Evolutionary conservation across 2,113 vertebrate species (phyloP).

Genomic region (Parus major): DNA sequence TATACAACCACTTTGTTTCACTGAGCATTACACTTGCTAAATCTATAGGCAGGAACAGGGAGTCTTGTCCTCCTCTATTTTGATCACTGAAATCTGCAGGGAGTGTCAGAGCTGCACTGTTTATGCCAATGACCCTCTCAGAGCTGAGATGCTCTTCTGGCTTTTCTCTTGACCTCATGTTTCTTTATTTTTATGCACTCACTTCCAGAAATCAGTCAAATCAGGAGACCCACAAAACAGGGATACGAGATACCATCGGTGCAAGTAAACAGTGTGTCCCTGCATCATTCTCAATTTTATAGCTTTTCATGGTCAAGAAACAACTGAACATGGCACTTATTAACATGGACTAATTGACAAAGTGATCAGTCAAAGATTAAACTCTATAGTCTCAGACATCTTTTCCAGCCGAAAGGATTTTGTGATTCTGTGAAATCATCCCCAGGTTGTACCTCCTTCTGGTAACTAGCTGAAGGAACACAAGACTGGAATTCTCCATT

Average conservation of each 20-base stretch:
- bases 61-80: neutral
- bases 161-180: neutral
- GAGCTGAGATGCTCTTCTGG: neutral
- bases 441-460: neutral
- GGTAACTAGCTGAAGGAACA: neutral
- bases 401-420: neutral
- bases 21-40: neutral
- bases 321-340: neutral
- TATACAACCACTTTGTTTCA: neutral
- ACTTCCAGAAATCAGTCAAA: neutral
- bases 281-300: neutral
- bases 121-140: neutral
- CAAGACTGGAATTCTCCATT: neutral
- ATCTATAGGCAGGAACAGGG: neutral
- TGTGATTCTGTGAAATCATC: neutral
- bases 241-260: neutral
- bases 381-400: neutral
- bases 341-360: neutral
- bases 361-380: neutral
- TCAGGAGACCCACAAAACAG: neutral
- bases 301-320: neutral
- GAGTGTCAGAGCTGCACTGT: neutral
- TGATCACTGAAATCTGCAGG: neutral
- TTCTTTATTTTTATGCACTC: neutral
- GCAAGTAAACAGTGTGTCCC: neutral